Conservation (phyloP, 2,113 vertebrate genomes). For the Semicossyphus pulcher region DNA sequence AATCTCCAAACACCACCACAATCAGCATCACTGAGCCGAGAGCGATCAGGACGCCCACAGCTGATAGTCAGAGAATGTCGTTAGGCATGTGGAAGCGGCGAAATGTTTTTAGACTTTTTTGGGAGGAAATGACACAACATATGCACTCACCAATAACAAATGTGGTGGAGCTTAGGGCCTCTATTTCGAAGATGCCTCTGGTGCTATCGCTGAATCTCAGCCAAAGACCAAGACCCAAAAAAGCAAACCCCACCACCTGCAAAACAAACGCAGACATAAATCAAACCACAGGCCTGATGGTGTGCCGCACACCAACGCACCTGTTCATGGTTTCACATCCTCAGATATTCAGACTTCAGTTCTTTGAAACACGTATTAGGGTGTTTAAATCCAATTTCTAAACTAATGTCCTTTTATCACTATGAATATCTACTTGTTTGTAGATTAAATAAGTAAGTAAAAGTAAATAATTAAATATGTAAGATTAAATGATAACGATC, state of each 20-base stretch:
- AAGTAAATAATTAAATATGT: no score
- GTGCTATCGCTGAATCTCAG: slow-evolving; percentile 63
- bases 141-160: slow-evolving; percentile 68
- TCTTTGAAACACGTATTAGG: no score
- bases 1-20: slow-evolving; percentile 68
- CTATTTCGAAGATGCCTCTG: slow-evolving; percentile 49
- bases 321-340: not conserved
- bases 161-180: slow-evolving; percentile 42
- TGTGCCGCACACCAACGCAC: not conserved
- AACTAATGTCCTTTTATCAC: no score
- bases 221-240: slow-evolving; percentile 69
- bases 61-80: slow-evolving; percentile 28
- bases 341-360: not conserved
- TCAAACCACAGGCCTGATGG: not conserved
- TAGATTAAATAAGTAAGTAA: no score
- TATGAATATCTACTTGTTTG: no score
- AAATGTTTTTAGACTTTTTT: no score
- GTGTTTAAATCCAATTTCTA: no score
- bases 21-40: slow-evolving; percentile 68
- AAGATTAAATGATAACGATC: no score
- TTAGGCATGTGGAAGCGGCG: not conserved
- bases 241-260: slow-evolving; percentile 64
- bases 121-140: not conserved
- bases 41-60: slow-evolving; percentile 66
- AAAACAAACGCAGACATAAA: not conserved